Percentiles rank a stretch among this genome's conserved stretches.
phyloP scores from a whole-genome alignment of 2,888 invertebrate species.

The Congeria kusceri region DNA sequence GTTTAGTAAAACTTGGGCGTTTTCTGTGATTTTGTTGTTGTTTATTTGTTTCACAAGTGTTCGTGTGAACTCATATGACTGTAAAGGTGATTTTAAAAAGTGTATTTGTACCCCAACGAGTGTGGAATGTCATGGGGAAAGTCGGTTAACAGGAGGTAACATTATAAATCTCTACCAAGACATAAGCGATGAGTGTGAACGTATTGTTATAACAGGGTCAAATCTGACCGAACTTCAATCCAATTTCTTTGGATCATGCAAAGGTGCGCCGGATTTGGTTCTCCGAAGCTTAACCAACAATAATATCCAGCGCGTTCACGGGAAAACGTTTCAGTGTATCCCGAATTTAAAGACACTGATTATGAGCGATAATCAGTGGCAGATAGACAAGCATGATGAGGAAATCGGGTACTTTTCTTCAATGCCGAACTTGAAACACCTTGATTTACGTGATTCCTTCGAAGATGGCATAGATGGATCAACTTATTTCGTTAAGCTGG shows the following conservation, averaged over 20 bases:
- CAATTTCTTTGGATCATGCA: slow-evolving; percentile 66
- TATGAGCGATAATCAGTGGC: slow-evolving; percentile 66
- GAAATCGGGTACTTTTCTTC: slow-evolving; percentile 63
- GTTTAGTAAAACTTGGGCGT: no score
- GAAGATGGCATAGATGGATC: slow-evolving; percentile 56
- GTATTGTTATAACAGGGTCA: slow-evolving; percentile 58
- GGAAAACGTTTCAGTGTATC: slow-evolving; percentile 71
- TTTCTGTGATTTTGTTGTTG: no score
- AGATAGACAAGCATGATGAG: slow-evolving; percentile 41
- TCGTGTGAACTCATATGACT: not conserved
- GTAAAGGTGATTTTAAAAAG: slow-evolving; percentile 2
- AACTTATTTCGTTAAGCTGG: slow-evolving; percentile 61
- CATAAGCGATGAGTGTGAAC: slow-evolving; percentile 45
- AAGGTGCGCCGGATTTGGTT: slow-evolving; percentile 23
- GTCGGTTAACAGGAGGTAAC: slow-evolving; percentile 8
- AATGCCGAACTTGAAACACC: slow-evolving; percentile 44
- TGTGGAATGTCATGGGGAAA: slow-evolving; percentile 48
- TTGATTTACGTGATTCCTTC: slow-evolving; percentile 67
- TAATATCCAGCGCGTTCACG: slow-evolving; percentile 62
- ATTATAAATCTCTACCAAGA: slow-evolving; percentile 29
- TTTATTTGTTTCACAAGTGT: no score
- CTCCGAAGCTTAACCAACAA: slow-evolving; percentile 55
- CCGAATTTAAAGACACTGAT: slow-evolving; percentile 54
- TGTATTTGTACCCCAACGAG: slow-evolving; percentile 47
- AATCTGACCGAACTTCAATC: slow-evolving; percentile 59